These are phyloP conservation scores for Sternarchorhynchus goeldii DNA, from an alignment of 2,797 vertebrate genomes.

Conservation along the genomic window DNA sequence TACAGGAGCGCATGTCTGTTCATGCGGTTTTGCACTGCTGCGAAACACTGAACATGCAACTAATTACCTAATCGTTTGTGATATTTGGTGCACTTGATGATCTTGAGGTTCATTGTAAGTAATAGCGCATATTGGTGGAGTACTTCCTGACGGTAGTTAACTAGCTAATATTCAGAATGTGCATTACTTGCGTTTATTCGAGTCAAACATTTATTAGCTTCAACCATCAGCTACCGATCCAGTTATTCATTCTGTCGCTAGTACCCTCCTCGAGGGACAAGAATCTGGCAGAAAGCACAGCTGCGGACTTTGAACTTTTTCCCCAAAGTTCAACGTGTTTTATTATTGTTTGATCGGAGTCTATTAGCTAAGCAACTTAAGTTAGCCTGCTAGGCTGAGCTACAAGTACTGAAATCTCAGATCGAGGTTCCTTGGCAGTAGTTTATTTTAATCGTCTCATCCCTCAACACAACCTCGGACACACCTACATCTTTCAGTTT, in stretches of 20 bases:
- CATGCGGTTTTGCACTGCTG: too few species aligned
- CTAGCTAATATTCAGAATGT: too few species aligned
- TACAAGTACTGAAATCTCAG: background rate
- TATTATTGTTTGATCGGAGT: background rate
- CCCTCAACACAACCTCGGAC: background rate
- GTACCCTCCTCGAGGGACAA: background rate
- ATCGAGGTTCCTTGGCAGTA: constrained; percentile 23
- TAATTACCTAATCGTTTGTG: too few species aligned
- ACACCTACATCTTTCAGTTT: constrained; percentile 42
- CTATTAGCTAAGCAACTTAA: background rate
- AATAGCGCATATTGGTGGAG: too few species aligned
- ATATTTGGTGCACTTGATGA: too few species aligned
- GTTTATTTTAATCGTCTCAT: constrained; percentile 8
- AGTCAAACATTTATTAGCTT: background rate
- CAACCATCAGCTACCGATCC: background rate
- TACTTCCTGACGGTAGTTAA: too few species aligned
- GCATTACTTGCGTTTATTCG: too few species aligned
- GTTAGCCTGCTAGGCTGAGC: background rate
- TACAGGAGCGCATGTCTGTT: background rate
- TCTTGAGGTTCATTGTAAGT: too few species aligned
- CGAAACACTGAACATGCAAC: too few species aligned
- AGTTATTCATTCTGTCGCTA: background rate
- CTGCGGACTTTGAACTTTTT: constrained; percentile 24
- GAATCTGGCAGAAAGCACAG: background rate
- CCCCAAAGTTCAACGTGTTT: constrained; percentile 34